Percentiles rank a stretch among this genome's conserved stretches.
phyloP scores from a whole-genome alignment of 2,113 vertebrate genomes.

The Leptosomus discolor region DNA sequence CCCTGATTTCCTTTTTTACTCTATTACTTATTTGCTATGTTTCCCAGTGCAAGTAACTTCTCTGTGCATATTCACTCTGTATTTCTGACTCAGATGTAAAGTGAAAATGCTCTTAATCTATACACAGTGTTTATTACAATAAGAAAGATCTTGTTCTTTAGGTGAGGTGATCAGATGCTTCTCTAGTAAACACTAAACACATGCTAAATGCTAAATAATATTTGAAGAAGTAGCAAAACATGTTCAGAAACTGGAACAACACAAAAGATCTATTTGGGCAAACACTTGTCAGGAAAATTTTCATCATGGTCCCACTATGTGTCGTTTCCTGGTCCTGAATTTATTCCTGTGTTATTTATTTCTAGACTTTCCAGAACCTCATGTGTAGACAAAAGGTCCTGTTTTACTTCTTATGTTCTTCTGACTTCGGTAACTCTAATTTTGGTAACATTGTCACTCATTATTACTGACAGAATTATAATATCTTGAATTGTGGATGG shows the following conservation, averaged over 20 bases:
- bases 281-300: background rate
- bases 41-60: background rate
- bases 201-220: background rate
- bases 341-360: background rate
- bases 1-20: background rate
- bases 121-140: background rate
- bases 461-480: background rate
- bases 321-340: background rate
- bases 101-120: background rate
- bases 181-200: background rate
- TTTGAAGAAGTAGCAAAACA: background rate
- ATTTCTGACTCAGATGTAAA: background rate
- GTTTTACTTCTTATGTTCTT: background rate
- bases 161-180: background rate
- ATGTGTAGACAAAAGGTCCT: background rate
- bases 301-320: background rate
- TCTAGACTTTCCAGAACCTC: background rate
- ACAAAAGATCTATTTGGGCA: background rate
- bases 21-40: background rate
- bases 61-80: background rate
- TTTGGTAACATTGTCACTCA: background rate
- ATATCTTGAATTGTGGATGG: background rate
- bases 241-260: background rate
- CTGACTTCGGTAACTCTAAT: background rate
- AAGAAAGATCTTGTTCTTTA: background rate